Conservation (phyloP, 2,113 vertebrate genomes). For the Brachyhypopomus occidentalis region DNA sequence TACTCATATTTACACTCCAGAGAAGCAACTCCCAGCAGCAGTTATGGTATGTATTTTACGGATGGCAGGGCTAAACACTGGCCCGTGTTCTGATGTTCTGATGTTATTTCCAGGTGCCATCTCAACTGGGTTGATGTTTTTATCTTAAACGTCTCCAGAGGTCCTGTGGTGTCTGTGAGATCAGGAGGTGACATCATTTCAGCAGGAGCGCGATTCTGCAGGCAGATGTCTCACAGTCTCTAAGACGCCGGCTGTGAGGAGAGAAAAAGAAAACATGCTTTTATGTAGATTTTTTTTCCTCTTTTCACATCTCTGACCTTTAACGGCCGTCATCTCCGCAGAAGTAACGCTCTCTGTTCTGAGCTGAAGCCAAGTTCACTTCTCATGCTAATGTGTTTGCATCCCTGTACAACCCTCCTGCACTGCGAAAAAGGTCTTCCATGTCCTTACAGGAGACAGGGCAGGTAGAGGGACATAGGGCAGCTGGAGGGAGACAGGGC, state of each 20-base stretch:
- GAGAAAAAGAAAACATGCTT: neutral
- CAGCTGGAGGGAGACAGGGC: too few species aligned
- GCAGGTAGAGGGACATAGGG: too few species aligned
- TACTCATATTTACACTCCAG: neutral
- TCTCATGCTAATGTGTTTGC: neutral
- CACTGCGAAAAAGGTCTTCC: too few species aligned
- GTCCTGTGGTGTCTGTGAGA: neutral
- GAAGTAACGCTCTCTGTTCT: constrained; percentile 26
- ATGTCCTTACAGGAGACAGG: too few species aligned
- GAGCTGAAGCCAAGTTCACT: constrained; percentile 2
- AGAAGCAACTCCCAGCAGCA: neutral
- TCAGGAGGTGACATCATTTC: neutral
- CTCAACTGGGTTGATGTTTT: neutral
- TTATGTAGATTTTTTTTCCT: constrained; percentile 16
- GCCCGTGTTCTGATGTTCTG: neutral
- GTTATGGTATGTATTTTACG: neutral
- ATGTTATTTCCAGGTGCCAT: neutral
- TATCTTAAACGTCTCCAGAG: neutral
- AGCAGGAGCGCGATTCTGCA: neutral
- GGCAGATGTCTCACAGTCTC: neutral
- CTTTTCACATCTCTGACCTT: constrained; percentile 29
- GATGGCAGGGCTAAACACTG: neutral
- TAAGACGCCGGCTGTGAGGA: neutral
- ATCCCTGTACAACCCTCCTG: neutral
- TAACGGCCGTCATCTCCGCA: constrained; percentile 32